Evolutionary conservation across 2,113 vertebrate species (phyloP).

Genomic region (Mormyrus lacerda): DNA sequence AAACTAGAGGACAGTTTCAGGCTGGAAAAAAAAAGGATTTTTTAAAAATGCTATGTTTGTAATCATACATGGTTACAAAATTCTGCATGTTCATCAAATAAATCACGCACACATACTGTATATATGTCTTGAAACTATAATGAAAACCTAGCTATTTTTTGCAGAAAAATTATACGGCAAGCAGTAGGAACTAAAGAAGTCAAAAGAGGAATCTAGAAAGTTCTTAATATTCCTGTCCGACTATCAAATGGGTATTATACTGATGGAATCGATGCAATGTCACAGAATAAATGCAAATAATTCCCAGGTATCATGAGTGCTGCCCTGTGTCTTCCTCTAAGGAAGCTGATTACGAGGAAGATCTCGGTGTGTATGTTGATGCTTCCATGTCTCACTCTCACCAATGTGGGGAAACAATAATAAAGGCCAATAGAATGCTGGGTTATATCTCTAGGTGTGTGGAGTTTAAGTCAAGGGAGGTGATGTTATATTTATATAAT

Average conservation of each 20-base stretch:
- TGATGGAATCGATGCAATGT: neutral
- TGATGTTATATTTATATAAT: too few species aligned
- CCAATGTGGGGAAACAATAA: too few species aligned
- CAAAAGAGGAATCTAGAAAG: neutral
- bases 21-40: neutral
- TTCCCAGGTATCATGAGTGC: neutral
- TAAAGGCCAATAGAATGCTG: too few species aligned
- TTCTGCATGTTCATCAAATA: neutral
- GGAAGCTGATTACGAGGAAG: too few species aligned
- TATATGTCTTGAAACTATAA: neutral
- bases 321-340: neutral
- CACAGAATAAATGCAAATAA: neutral
- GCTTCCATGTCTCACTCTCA: too few species aligned
- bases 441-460: too few species aligned
- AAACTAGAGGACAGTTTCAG: neutral
- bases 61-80: neutral
- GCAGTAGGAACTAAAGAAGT: neutral
- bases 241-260: neutral
- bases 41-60: neutral
- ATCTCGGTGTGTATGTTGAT: too few species aligned
- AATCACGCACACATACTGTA: neutral
- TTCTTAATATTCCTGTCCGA: neutral
- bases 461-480: too few species aligned
- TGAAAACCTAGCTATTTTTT: neutral
- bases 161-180: neutral